A percentile compares a stretch with the other conserved stretches of the same genome.
Conservation (phyloP, 2,113 vertebrate genomes). For the Lipophrys pholis region DNA sequence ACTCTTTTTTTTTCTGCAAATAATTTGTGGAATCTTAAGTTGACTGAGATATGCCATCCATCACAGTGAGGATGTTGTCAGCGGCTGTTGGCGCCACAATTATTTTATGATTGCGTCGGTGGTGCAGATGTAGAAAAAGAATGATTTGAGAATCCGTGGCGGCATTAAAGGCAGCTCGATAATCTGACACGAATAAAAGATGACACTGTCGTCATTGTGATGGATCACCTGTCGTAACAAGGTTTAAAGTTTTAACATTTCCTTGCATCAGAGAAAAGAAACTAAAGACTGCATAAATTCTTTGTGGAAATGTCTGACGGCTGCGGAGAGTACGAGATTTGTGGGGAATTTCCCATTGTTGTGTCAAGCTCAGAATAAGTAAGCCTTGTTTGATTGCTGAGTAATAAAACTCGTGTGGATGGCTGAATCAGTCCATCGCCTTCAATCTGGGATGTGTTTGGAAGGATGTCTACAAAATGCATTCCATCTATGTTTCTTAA, state of each 20-base stretch:
- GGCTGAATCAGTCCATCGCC: background rate
- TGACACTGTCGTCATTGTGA: slow-evolving; percentile 29
- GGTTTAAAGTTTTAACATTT: slow-evolving; percentile 5
- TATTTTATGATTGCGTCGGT: background rate
- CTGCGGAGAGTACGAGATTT: background rate
- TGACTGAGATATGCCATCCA: slow-evolving; percentile 20
- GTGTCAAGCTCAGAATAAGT: slow-evolving; percentile 29
- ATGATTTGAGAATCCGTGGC: slow-evolving; percentile 13
- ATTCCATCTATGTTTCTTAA: too few relatives aligned
- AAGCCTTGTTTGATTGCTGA: slow-evolving; percentile 34
- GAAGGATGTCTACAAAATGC: too few relatives aligned
- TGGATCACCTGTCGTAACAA: slow-evolving; percentile 20
- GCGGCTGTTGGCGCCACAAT: slow-evolving; percentile 15
- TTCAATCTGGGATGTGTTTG: too few relatives aligned
- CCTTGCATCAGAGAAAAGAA: slow-evolving; percentile 6
- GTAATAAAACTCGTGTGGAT: slow-evolving; percentile 11
- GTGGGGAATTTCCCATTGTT: slow-evolving; percentile 24
- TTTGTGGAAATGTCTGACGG: background rate
- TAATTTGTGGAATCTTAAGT: slow-evolving; percentile 19
- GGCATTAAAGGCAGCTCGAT: slow-evolving; percentile 8
- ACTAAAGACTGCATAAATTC: background rate
- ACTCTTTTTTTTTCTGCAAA: slow-evolving; percentile 5
- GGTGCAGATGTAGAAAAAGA: slow-evolving; percentile 16
- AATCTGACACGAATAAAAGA: slow-evolving; percentile 23
- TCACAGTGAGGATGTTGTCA: slow-evolving; percentile 18